phyloP scores from a whole-genome alignment of 2,888 invertebrate species.

The Ryuthela nishihirai region DNA sequence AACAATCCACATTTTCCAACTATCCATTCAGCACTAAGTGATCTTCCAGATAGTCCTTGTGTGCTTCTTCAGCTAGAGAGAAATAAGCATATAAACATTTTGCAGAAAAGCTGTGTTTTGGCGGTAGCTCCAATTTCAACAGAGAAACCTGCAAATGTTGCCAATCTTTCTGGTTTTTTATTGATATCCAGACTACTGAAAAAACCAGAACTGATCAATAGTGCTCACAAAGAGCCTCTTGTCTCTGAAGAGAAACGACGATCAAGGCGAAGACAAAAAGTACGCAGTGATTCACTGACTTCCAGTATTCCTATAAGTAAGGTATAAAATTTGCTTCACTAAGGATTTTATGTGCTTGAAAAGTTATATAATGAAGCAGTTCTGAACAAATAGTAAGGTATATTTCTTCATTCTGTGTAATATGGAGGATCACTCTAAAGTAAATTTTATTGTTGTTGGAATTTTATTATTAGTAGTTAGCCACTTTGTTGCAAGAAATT shows the following conservation, averaged over 20 bases:
- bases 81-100: constrained; percentile 1
- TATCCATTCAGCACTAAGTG: constrained; percentile 32
- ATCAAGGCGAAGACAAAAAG: constrained; percentile 22
- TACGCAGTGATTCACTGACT: constrained; percentile 26
- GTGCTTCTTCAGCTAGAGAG: constrained; percentile 23
- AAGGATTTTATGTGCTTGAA: too few species aligned
- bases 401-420: too few species aligned
- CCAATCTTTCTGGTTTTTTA: constrained; percentile 13
- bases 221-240: background rate
- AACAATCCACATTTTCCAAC: constrained; percentile 35
- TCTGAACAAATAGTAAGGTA: too few species aligned
- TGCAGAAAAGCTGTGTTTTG: constrained; percentile 19
- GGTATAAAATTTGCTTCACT: constrained; percentile 14
- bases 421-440: too few species aligned
- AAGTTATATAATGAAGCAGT: too few species aligned
- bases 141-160: constrained; percentile 11
- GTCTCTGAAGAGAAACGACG: constrained; percentile 19
- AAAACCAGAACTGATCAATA: constrained; percentile 3
- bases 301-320: constrained; percentile 13
- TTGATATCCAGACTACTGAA: constrained; percentile 16
- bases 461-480: too few species aligned
- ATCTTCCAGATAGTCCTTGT: constrained; percentile 34
- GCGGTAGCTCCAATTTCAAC: constrained; percentile 23
- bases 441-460: too few species aligned
- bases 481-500: too few species aligned